Base-by-base conservation (phyloP, 2,113 vertebrate genomes). In the Silurus meridionalis region DNA sequence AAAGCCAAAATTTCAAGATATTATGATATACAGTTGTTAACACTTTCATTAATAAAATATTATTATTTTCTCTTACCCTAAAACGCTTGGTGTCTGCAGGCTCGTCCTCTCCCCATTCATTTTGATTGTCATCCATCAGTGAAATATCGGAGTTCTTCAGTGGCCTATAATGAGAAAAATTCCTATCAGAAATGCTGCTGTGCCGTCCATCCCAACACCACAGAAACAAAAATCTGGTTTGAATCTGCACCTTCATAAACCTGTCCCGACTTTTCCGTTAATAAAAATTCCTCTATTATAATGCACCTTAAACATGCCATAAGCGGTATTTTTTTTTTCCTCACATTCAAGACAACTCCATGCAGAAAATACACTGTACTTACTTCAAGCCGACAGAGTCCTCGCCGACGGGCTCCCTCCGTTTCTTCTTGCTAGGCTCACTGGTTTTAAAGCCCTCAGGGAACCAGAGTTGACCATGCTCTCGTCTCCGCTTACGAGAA, bases 401-500 rank as follows among this genome's bases (percentile, higher is more conserved):
- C 94, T 99, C 97, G 50, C 98, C 98, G 0, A 99, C 97, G 0
- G 98, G 98, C 63, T 99, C 97, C 2, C 97, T 94, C 10, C 98
- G 95, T 92, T 99, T 99, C 95, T 99, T 99, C 94, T 99, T 99
- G 94, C 96, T 97, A 3, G 96, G 95, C 90, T 99, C 98, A 0
- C 96, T 96, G 92, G 97, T 96, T 93, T 97, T 97, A 95, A 99
- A 99, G 86, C 98, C 98, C 89, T 99, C 98, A 0, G 98, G 98
- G 94, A 99, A 97, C 98, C 98, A 99, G 3, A 99, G 97, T 91
- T 98, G 97, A 63, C 98, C 98, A 67, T 99, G 97, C 90, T 99
- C 97, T 50, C 97, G 95, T 83, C 97, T 96, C 0, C 98, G 96
- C 92, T 97, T 98, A 8, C 97, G 96, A 64, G 96, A 97, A 60